Conservation (phyloP, 2,888 invertebrate genomes). For the Bhutanitis thaidina region DNA sequence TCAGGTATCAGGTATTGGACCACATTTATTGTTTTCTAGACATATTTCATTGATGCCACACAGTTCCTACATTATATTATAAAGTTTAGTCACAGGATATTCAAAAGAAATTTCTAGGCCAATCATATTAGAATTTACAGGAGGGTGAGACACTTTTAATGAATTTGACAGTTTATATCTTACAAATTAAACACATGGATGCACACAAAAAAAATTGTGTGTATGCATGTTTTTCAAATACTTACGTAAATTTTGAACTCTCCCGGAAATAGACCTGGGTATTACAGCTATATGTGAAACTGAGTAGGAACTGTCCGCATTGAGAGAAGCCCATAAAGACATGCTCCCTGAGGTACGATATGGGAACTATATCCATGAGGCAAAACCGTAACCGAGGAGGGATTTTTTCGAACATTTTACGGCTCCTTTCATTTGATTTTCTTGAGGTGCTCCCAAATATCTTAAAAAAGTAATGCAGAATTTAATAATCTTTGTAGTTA, state of each 20-base stretch:
- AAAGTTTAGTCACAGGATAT: no score
- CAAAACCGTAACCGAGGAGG: constrained; percentile 81
- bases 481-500: no score
- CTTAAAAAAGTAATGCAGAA: constrained; percentile 42
- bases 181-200: no score
- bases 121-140: no score
- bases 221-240: constrained; percentile 16
- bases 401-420: constrained; percentile 75
- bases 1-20: no score
- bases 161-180: no score
- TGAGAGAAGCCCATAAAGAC: constrained; percentile 97
- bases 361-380: constrained; percentile 82
- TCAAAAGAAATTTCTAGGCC: no score
- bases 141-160: no score
- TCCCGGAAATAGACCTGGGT: constrained; percentile 78
- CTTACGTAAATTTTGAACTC: constrained; percentile 71
- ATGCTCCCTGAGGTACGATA: constrained; percentile 83
- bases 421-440: constrained; percentile 58
- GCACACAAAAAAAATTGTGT: no score
- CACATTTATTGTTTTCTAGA: no score
- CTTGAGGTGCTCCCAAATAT: constrained; percentile 74
- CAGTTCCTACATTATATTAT: no score
- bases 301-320: constrained; percentile 94
- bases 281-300: constrained; percentile 85
- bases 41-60: no score